Base-by-base conservation (phyloP, 2,797 vertebrate genomes). In the Sebastes nivosus region DNA sequence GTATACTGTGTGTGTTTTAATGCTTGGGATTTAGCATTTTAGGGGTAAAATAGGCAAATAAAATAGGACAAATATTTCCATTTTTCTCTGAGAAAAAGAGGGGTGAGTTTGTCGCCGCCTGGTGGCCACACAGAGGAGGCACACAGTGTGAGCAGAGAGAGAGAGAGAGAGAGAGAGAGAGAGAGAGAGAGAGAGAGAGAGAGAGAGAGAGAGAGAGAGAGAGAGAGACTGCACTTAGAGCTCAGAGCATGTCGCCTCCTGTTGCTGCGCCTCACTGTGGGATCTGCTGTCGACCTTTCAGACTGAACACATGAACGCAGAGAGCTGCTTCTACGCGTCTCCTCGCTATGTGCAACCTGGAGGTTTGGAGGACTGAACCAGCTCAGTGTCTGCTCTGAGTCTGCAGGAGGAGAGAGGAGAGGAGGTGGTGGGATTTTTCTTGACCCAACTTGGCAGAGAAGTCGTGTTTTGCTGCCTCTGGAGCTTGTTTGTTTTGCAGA, bases 271-370 rank as follows among this genome's bases (percentile, higher is more conserved):
- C 86, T 86, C 92, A 76, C 84, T 80, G 92, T 85, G 84, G 88
- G 91, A 82, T 87, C 89, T 46, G 83, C 90, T 69, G 81, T 87
- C 92, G 91, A 93, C 93, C 92, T 92, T 89, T 93, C 88, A 74
- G 76, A 2, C 83, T 66, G 30, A 16, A 59, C 86, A 75, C 80
- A 81, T 89, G 89, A 91, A 57, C 79, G 66, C 84, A 54, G 76
- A 73, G 2, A 71, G 79, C 69, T 18, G 10, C 24, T 25, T 55
- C 12, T 4, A 54, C 85, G 75, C 77, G 42, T 83, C 57, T 20
- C 0, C 83, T 69, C 77, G 79, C 73, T 73, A 83, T 82, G 85
- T 11, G 72, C 76, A 72, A 77, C 42, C 87, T 65, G 82, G 68
- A 79, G 79, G 24, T 74, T 58, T 54, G 68, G 25, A 36, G 79